Base-by-base conservation (phyloP, 1,140 invertebrate genomes). In the Physella acuta region DNA sequence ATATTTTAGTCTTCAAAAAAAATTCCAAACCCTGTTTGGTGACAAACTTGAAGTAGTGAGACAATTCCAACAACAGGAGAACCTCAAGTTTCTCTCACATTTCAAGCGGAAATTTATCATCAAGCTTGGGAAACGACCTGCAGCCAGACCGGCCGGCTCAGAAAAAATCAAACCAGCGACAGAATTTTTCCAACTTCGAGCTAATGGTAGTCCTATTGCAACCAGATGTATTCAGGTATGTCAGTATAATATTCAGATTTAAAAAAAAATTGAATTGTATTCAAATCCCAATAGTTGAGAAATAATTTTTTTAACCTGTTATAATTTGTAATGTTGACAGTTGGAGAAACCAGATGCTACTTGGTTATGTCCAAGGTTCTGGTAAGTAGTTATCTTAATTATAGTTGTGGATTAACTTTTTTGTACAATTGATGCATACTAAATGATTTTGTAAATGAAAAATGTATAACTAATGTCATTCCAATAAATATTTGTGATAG, bases 31-130 rank as follows among this genome's bases (percentile, higher is more conserved):
- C 26, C 87, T 98, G 69, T 99, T 97, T 84, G 92, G 94, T 39
- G 93, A 95, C 78, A 94, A 98, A 78, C 87, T 99, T 68, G 96
- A 99, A 87, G 96, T 99, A 1, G 92, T 99, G 0, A 86, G 96
- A 58, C 97, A 94, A n/a, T 94, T 97, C 84, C 95, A 89, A 76
- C 97, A 99, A 83, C 97, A 99, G 86, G 98, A 99, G 86, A 98
- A 97, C 86, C 89, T 98, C 30, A 99, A 99, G 86, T 99, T 99
- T 82, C 91, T 99, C 87, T 93, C 97, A 0, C 97, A 99, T 85
- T 99, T 99, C 85, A 94, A 97, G 80, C 87, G 92, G 65, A 92
- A 95, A 81, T 98, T 99, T 85, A 90, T 99, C 20, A 98, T 99
- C 58, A 92, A 93, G 75, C 89, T 91, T 71, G 97, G 96, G 36